Evolutionary conservation across 53 echinoderm and acorn worm species (phyloP), one percentile per base, ranked within the genome.

Genomic region (Mesocentrotus franciscanus): DNA sequence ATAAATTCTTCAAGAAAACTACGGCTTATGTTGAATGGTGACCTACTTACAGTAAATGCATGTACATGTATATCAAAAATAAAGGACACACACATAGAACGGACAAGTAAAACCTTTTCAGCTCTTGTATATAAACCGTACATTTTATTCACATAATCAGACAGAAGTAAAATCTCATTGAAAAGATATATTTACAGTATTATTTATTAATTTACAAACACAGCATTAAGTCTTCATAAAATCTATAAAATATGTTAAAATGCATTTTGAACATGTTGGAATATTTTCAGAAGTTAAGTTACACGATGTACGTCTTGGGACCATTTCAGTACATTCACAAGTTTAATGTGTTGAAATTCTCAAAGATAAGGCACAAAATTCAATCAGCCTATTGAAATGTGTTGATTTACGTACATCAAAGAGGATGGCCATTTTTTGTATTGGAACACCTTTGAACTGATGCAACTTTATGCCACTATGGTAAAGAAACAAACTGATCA

Each of bases 111-210:
- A 14, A 76, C 13, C 33, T 14, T 32, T 76, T 76, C 30, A 76
- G 76, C 33, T 76, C 13, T 12, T 33, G 14, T 14, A 76, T 76
- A 76, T 76, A 76, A 76, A 33, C 76, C 76, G 7, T 33, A 76
- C 76, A 76, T 76, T 76, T 76, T 76, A 76, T 76, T 76, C 76
- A 76, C 76, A 76, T 76, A 76, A 76, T 76, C 76, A 76, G 2
- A 30, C 6, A 22, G 24, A 76, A 33, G 76, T 76, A 76, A 76
- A 76, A 76, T 76, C 76, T 76, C 33, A 76, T 76, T 9, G 29
- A 30, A 33, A 29, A 30, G 75, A 75, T 75, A 75, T 76, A 76
- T 76, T 76, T 30, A 76, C 76, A 76, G 15, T 13, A 30, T 75
- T 75, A 33, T 33, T 76, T 76, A 76, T 76, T 11, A 30, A 27